Conservation (phyloP, 2,797 vertebrate genomes). For the Sebastes steindachneri region DNA sequence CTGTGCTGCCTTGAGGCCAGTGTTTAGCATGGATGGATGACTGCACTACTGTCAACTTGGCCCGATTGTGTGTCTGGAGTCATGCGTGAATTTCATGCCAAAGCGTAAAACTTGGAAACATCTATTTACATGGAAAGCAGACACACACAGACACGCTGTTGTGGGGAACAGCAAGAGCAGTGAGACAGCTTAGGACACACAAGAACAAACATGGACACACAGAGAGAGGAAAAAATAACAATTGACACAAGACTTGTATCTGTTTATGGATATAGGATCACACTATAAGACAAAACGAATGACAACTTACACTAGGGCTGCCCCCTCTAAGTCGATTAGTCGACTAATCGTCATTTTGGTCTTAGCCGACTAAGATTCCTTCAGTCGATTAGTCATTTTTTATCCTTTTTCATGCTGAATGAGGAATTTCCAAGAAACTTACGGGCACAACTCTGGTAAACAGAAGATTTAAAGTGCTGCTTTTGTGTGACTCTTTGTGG, state of each 20-base stretch:
- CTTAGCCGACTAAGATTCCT: accelerated
- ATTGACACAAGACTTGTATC: background rate
- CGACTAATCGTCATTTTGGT: accelerated
- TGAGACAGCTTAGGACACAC: background rate
- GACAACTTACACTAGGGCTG: conserved; percentile 9
- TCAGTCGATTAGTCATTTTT: no score
- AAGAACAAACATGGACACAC: background rate
- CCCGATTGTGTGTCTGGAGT: background rate
- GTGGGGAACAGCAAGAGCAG: background rate
- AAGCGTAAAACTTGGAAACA: conserved; percentile 1
- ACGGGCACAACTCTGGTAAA: no score
- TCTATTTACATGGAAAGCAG: background rate
- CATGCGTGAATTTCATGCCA: conserved; percentile 2
- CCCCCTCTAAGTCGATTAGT: no score
- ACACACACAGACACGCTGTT: background rate
- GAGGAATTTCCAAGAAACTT: no score
- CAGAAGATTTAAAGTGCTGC: background rate
- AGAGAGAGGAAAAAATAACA: background rate
- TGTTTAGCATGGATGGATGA: conserved; percentile 6
- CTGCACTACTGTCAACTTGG: background rate
- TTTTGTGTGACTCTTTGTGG: background rate
- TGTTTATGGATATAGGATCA: background rate
- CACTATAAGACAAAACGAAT: background rate
- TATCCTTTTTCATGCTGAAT: no score
- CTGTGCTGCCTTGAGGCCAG: conserved; percentile 6